A percentile compares a stretch with the other conserved stretches of the same genome.
These are phyloP conservation scores for Sminthurinus aureus DNA, from an alignment of 2,888 invertebrate species.

Conservation along the genomic window DNA sequence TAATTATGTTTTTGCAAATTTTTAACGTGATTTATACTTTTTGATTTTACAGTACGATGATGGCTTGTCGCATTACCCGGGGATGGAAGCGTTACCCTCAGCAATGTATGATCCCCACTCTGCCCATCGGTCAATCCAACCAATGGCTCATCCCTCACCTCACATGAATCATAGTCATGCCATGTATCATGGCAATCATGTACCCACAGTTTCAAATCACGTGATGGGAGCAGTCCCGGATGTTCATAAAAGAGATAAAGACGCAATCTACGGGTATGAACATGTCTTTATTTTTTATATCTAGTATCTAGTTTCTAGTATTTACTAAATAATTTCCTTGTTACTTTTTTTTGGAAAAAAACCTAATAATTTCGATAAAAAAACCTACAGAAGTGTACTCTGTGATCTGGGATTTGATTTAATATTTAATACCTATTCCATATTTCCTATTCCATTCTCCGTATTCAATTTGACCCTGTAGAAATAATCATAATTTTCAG, in stretches of 20 bases:
- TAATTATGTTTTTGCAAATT: not conserved
- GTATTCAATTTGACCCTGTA: no score
- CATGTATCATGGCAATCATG: conserved; percentile 81
- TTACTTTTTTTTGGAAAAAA: not conserved
- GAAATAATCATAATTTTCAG: no score
- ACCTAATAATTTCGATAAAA: no score
- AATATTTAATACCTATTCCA: no score
- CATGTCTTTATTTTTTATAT: conserved; percentile 59
- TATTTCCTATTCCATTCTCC: no score
- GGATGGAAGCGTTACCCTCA: conserved; percentile 73
- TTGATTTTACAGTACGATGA: conserved; percentile 83
- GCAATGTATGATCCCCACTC: conserved; percentile 80
- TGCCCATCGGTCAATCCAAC: conserved; percentile 63
- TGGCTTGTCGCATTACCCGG: conserved; percentile 84
- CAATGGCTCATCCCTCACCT: conserved; percentile 75
- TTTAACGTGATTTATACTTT: conserved; percentile 9
- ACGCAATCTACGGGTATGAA: conserved; percentile 97
- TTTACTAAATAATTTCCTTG: not conserved
- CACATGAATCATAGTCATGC: conserved; percentile 75
- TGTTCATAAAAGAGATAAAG: conserved; percentile 97
- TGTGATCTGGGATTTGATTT: no score
- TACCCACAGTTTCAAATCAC: conserved; percentile 68
- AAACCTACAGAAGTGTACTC: no score
- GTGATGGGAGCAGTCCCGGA: conserved; percentile 75
- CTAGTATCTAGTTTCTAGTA: not conserved